Evolutionary conservation across 2,888 invertebrate genomes (phyloP), one percentile per base, ranked within the genome.

Genomic region (Drosophila trichaetosa): DNA sequence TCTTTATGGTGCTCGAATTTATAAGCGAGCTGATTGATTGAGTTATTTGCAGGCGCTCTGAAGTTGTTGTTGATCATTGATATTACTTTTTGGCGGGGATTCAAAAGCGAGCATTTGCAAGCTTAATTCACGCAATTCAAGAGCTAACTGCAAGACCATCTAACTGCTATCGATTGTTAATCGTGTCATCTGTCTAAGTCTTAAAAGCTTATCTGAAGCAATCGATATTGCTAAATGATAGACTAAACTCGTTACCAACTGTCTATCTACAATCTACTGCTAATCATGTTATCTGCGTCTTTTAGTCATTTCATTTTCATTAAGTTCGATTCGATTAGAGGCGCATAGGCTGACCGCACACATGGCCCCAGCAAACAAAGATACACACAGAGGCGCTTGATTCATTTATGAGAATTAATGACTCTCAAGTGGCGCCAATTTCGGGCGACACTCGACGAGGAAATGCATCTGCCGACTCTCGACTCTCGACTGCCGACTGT

Each of bases 391-490:
- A 38, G 36, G 3, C 56, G 51, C 57, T 76, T 76, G 79, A 76
- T 79, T 78, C 82, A 72, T 83, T 87, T 87, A 85, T 82, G 73
- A 75, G 82, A 83, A 78, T 86, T 85, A 87, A 87, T 85, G 83
- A 87, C 85, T 76, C 83, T 78, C 83, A 77, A 89, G 83, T 82
- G 89, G 80, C 81, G 73, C 80, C 76, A 75, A 86, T 83, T 80
- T 80, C 74, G 60, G 73, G 61, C 68, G 48, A 68, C 67, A 62
- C 66, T 68, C 53, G 48, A 36, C 38, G 42, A 40, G 59, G 60
- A 68, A 68, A 42, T 52, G 54, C 29, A 42, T 29, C 46, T 46
- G 11, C 10, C 24, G 16, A 21, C 33, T 36, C 6, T 27, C 38
- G 29, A n/a, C 49, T 42, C 10, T 11, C 27, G 34, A 24, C 53